Evolutionary conservation across 1,140 invertebrate genomes (phyloP).

Genomic region (Anagrus nilaparvatae): DNA sequence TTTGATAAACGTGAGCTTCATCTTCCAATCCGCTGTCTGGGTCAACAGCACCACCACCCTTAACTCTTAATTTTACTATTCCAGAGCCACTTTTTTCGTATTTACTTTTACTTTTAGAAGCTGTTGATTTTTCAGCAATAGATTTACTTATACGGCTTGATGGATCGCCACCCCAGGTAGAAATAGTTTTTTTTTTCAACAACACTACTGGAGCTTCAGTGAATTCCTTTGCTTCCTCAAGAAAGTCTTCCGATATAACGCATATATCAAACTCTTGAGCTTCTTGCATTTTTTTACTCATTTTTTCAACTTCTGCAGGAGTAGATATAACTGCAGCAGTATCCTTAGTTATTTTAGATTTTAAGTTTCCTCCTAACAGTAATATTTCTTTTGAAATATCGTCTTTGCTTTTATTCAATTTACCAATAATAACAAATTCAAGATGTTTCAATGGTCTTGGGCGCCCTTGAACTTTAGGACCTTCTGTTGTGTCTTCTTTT

Average conservation of each 20-base stretch:
- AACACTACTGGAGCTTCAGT: constrained; percentile 46
- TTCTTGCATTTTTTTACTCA: constrained; percentile 52
- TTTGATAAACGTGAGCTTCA: constrained; percentile 68
- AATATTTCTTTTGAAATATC: constrained; percentile 58
- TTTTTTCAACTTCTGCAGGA: constrained; percentile 58
- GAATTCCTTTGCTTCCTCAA: constrained; percentile 56
- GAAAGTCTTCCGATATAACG: constrained; percentile 67
- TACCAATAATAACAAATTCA: constrained; percentile 66
- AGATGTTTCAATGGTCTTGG: constrained; percentile 65
- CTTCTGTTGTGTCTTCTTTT: constrained; percentile 46
- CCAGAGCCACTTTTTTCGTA: constrained; percentile 55
- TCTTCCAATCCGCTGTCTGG: constrained; percentile 77
- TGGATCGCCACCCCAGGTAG: constrained; percentile 73
- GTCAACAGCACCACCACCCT: constrained; percentile 82
- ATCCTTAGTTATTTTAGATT: constrained; percentile 52
- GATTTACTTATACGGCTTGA: constrained; percentile 41
- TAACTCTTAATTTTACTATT: constrained; percentile 68
- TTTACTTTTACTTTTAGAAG: constrained; percentile 51
- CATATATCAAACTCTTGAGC: constrained; percentile 63
- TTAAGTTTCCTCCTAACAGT: constrained; percentile 65
- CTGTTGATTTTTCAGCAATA: constrained; percentile 9
- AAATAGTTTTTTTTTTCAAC: constrained; percentile 63
- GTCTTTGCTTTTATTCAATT: constrained; percentile 48
- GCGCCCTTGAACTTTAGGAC: constrained; percentile 48
- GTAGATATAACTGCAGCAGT: constrained; percentile 69